Conservation (phyloP, 2,797 vertebrate genomes). For the Bucorvus abyssinicus region DNA sequence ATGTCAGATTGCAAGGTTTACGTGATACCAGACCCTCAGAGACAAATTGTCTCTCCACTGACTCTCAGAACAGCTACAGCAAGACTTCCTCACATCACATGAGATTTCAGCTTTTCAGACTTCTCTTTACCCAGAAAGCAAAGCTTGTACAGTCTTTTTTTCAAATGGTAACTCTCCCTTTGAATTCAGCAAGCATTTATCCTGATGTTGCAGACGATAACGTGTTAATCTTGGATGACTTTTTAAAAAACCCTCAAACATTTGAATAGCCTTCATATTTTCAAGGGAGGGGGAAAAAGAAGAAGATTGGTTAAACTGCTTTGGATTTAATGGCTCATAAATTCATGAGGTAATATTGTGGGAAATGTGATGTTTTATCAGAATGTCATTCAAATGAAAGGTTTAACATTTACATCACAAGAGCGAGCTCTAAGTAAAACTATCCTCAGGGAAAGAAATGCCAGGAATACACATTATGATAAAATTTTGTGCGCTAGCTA, state of each 20-base stretch:
- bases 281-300: neutral
- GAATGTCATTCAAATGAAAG: slow-evolving; percentile 98
- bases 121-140: slow-evolving; percentile 78
- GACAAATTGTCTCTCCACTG: slow-evolving; percentile 77
- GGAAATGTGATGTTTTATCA: slow-evolving; percentile 86
- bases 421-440: slow-evolving; percentile 80
- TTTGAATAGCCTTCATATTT: slow-evolving; percentile 77
- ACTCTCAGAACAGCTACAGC: slow-evolving; percentile 75
- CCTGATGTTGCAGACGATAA: slow-evolving; percentile 77
- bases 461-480: slow-evolving; percentile 82
- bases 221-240: slow-evolving; percentile 73
- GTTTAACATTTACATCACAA: slow-evolving; percentile 98
- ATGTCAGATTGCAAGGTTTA: slow-evolving; percentile 89
- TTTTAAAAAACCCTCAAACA: slow-evolving; percentile 72
- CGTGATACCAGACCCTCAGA: slow-evolving; percentile 85
- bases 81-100: slow-evolving; percentile 74
- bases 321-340: slow-evolving; percentile 78
- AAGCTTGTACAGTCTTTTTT: slow-evolving; percentile 74
- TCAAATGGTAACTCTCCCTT: slow-evolving; percentile 82
- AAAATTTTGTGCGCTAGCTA: slow-evolving; percentile 47
- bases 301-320: slow-evolving; percentile 59
- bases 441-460: slow-evolving; percentile 82
- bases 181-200: slow-evolving; percentile 75
- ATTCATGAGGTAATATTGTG: slow-evolving; percentile 82
- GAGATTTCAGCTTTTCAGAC: slow-evolving; percentile 80